A percentile compares a stretch with the other conserved stretches of the same genome.
Evolutionary conservation across 2,888 invertebrate species (phyloP).

Genomic region (Tetragnatha montana): DNA sequence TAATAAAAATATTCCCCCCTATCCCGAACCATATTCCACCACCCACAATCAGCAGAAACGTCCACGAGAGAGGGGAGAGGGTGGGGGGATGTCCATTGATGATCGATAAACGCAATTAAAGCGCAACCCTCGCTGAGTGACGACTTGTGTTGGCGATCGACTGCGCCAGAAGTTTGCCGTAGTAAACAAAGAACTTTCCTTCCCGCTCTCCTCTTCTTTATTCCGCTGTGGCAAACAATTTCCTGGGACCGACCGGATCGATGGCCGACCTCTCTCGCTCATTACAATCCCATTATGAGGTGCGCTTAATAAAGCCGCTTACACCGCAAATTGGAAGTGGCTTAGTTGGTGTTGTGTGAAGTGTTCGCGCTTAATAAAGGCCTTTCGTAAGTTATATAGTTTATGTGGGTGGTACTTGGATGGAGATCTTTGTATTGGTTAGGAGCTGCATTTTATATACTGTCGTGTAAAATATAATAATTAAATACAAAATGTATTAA

Average conservation of each 20-base stretch:
- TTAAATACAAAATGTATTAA: too few relatives aligned
- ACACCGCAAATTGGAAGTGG: neutral
- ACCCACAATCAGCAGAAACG: neutral
- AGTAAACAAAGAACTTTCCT: conserved; percentile 55
- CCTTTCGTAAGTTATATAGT: too few relatives aligned
- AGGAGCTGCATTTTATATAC: too few relatives aligned
- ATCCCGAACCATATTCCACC: too few relatives aligned
- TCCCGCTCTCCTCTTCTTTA: conserved; percentile 33
- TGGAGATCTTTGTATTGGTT: too few relatives aligned
- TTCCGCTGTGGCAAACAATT: conserved; percentile 54
- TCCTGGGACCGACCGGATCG: conserved; percentile 48
- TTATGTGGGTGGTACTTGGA: too few relatives aligned
- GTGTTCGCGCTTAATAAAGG: too few relatives aligned
- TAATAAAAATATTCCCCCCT: too few relatives aligned
- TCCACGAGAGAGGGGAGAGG: neutral
- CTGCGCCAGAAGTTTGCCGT: conserved; percentile 62
- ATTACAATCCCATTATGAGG: conserved; percentile 28
- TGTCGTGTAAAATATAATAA: too few relatives aligned
- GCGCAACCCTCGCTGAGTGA: conserved; percentile 61
- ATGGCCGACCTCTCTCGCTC: conserved; percentile 20
- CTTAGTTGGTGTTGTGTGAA: too few relatives aligned
- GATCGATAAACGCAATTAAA: conserved; percentile 70
- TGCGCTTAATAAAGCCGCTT: conserved; percentile 8
- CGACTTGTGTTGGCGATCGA: conserved; percentile 60
- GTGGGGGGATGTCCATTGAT: conserved; percentile 37